These are phyloP conservation scores for Ceuthmochares aereus DNA, from an alignment of 2,113 vertebrate genomes.

Conservation along the genomic window DNA sequence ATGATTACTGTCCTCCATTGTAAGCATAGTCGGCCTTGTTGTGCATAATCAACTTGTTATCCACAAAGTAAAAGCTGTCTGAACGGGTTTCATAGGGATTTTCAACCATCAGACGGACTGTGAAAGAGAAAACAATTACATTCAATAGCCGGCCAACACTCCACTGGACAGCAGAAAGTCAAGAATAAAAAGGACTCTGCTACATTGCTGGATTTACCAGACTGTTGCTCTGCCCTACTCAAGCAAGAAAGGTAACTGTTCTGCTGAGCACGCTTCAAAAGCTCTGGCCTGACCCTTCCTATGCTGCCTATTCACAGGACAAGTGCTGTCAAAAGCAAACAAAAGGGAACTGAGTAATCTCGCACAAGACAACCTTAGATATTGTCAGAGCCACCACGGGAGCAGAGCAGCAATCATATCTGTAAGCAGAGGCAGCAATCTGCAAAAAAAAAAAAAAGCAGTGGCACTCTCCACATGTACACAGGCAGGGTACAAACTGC, in stretches of 20 bases:
- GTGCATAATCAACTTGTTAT: conserved; percentile 99
- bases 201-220: background rate
- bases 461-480: background rate
- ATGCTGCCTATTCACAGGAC: background rate
- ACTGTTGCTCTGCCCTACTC: background rate
- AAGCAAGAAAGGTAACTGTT: background rate
- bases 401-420: background rate
- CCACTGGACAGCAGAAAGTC: background rate
- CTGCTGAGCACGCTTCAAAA: background rate
- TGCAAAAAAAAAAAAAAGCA: rapidly evolving
- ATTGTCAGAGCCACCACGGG: background rate
- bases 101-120: conserved; percentile 95
- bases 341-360: background rate
- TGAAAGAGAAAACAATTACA: conserved; percentile 50
- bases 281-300: background rate
- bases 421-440: background rate
- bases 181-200: background rate
- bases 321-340: background rate
- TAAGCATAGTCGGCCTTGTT: conserved; percentile 99
- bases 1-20: conserved; percentile 90
- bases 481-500: rapidly evolving
- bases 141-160: background rate
- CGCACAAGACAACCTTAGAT: background rate
- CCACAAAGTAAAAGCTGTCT: conserved; percentile 99
- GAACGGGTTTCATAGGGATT: conserved; percentile 96